Conservation (phyloP, 2,888 invertebrate species). For the Ormyrus pomaceus region DNA sequence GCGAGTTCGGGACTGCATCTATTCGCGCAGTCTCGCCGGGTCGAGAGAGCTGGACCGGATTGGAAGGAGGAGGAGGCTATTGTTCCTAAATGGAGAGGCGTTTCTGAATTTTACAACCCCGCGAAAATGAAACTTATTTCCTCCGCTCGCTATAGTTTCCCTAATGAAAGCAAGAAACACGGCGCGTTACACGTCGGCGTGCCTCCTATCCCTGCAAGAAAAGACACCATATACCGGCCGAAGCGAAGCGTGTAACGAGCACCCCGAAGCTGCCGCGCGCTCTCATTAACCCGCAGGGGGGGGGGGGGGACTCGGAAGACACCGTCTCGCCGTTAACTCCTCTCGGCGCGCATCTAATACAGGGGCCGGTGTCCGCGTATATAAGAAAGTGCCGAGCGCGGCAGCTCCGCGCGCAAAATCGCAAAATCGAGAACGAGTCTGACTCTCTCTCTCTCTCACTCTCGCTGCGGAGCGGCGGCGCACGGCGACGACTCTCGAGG, state of each 20-base stretch:
- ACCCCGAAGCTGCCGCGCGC: slow-evolving; percentile 1
- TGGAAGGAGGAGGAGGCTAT: too few relatives aligned
- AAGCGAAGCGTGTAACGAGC: background rate
- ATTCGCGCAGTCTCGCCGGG: too few relatives aligned
- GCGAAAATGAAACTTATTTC: background rate
- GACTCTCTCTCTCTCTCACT: background rate
- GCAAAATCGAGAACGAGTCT: slow-evolving; percentile 34
- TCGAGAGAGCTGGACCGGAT: too few relatives aligned
- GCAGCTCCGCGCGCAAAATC: slow-evolving; percentile 14
- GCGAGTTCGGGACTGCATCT: too few relatives aligned
- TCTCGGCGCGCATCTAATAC: slow-evolving; percentile 12
- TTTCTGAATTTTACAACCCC: background rate
- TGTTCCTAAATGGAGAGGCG: background rate
- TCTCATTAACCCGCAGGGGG: slow-evolving; percentile 20
- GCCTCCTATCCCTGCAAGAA: background rate
- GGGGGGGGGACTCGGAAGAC: background rate
- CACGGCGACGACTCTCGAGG: background rate
- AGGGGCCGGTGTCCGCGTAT: background rate
- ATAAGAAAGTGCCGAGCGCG: slow-evolving; percentile 37
- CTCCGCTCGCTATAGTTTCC: background rate
- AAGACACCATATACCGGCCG: background rate
- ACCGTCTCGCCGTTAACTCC: slow-evolving; percentile 41
- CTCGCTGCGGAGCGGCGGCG: background rate
- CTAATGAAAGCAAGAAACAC: too few relatives aligned
- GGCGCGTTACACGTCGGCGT: too few relatives aligned